These are phyloP conservation scores for Bombyx mandarina DNA, from an alignment of 1,140 invertebrate genomes.

Conservation along the genomic window DNA sequence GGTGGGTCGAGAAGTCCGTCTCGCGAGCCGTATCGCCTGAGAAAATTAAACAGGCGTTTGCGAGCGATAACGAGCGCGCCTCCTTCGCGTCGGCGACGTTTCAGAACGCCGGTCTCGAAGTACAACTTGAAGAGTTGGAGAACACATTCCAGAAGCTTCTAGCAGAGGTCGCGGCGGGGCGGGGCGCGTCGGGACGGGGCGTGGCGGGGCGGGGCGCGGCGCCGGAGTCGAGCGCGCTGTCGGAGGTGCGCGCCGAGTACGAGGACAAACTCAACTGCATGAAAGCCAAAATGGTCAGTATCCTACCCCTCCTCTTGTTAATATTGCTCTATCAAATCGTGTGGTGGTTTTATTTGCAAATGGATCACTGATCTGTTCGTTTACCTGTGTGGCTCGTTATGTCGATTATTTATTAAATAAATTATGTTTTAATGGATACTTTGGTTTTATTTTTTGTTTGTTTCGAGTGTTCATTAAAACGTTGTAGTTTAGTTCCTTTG, in stretches of 20 bases:
- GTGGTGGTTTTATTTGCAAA: conserved; percentile 61
- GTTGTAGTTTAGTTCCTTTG: conserved; percentile 23
- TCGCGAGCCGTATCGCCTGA: conserved; percentile 38
- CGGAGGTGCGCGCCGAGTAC: conserved; percentile 74
- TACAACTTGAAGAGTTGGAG: conserved; percentile 49
- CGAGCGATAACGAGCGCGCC: conserved; percentile 31
- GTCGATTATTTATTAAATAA: conserved; percentile 51
- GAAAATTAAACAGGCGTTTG: conserved; percentile 53
- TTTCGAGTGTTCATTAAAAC: conserved; percentile 44
- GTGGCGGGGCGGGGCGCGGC: conserved; percentile 29
- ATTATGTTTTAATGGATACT: conserved; percentile 44
- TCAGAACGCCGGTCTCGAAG: conserved; percentile 45
- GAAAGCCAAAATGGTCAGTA: conserved; percentile 79
- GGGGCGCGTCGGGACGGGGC: conserved; percentile 37
- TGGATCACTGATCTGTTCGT: conserved; percentile 48
- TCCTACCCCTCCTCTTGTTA: conserved; percentile 53
- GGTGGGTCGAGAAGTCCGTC: conserved; percentile 49
- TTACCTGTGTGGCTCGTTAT: conserved; percentile 35
- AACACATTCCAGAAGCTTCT: conserved; percentile 50
- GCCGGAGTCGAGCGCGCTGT: conserved; percentile 30
- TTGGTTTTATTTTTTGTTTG: conserved; percentile 45
- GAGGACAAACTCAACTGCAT: conserved; percentile 78
- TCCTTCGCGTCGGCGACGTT: conserved; percentile 34
- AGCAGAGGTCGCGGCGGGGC: conserved; percentile 31
- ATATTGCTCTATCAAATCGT: conserved; percentile 59